Evolutionary conservation across 2,888 invertebrate species (phyloP).

Genomic region (Papilio demoleus): DNA sequence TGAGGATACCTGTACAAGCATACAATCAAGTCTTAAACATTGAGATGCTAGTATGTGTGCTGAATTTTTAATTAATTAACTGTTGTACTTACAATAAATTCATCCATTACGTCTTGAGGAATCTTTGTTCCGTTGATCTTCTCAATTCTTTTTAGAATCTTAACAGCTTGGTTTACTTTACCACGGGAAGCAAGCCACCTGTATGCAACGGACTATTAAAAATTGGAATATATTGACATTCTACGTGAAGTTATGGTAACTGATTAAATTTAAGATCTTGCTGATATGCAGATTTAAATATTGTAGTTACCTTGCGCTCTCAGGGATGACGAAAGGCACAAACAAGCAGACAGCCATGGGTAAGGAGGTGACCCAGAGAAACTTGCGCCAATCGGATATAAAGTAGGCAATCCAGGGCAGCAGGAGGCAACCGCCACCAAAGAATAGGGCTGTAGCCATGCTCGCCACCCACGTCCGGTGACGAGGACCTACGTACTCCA

Average conservation of each 20-base stretch:
- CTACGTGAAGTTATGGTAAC: neutral
- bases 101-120: constrained; percentile 75
- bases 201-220: constrained; percentile 32
- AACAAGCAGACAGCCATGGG: constrained; percentile 66
- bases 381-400: constrained; percentile 71
- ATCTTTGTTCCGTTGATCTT: constrained; percentile 72
- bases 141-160: constrained; percentile 70
- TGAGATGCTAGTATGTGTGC: too few species aligned
- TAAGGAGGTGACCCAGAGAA: constrained; percentile 69
- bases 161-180: constrained; percentile 69
- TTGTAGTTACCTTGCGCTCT: constrained; percentile 70
- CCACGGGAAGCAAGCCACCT: constrained; percentile 75
- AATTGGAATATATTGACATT: neutral
- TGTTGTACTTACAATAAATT: constrained; percentile 70
- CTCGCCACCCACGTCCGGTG: constrained; percentile 80
- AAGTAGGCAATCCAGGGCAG: constrained; percentile 79
- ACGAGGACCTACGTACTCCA: constrained; percentile 78
- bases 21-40: too few species aligned
- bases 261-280: neutral
- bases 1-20: constrained; percentile 60
- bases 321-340: constrained; percentile 71
- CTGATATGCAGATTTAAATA: neutral
- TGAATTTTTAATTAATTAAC: too few species aligned
- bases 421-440: constrained; percentile 71
- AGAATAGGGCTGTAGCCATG: constrained; percentile 79